phyloP scores from a whole-genome alignment of 2,113 vertebrate genomes.

The Chunga burmeisteri region DNA sequence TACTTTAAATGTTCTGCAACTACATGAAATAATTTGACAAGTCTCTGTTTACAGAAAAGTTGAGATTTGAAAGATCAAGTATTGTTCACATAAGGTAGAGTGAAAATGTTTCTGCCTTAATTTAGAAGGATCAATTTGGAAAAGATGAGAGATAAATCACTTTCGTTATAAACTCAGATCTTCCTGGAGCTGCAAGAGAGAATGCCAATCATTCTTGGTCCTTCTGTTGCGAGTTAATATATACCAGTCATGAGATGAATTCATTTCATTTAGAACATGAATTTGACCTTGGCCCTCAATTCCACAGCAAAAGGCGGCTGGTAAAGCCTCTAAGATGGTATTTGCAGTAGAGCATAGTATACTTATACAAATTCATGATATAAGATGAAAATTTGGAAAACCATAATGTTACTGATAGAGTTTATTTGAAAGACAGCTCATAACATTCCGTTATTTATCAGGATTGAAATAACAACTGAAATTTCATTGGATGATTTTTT shows the following conservation, averaged over 20 bases:
- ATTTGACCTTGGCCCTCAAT: conserved; percentile 53
- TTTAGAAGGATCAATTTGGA: conserved; percentile 55
- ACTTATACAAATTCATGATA: not conserved
- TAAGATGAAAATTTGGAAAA: not conserved
- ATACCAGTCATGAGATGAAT: conserved; percentile 52
- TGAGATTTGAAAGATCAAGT: conserved; percentile 29
- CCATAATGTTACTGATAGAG: not conserved
- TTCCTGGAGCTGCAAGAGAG: not conserved
- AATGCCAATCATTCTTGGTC: conserved; percentile 40
- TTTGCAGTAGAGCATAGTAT: not conserved
- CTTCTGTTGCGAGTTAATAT: conserved; percentile 43
- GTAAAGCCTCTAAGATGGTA: not conserved
- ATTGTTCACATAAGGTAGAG: conserved; percentile 32
- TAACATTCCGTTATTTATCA: not conserved
- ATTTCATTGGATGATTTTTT: not conserved
- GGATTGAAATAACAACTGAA: not conserved
- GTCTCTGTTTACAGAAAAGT: conserved; percentile 24
- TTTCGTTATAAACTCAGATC: conserved; percentile 52
- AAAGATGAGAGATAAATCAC: conserved; percentile 59
- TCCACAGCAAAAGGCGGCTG: not conserved
- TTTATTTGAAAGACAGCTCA: not conserved
- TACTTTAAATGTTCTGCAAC: conserved; percentile 20
- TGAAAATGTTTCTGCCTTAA: conserved; percentile 60
- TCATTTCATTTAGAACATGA: conserved; percentile 35
- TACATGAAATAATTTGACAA: conserved; percentile 16